A percentile compares a stretch with the other conserved stretches of the same genome.
These are phyloP conservation scores for Chromobotia macracanthus DNA, from an alignment of 2,797 vertebrate genomes.

Conservation along the genomic window DNA sequence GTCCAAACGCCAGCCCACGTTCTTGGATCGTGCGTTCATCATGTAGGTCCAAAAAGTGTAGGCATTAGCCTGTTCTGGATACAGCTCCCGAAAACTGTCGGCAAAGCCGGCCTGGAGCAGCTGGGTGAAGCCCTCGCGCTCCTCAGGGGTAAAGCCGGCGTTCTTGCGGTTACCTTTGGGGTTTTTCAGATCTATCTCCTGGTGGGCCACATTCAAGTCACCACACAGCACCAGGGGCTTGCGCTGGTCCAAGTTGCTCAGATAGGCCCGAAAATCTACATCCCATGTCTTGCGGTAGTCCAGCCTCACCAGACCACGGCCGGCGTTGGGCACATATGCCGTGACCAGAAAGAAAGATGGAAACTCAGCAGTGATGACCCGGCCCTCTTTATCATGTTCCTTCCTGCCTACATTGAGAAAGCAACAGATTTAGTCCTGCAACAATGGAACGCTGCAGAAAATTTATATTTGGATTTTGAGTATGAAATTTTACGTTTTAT, in stretches of 20 bases:
- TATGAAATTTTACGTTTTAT: no score
- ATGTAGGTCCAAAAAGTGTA: constrained; percentile 97
- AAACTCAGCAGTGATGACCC: constrained; percentile 90
- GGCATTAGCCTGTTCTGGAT: constrained; percentile 80
- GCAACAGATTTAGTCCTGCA: not conserved
- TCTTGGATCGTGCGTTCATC: constrained; percentile 88
- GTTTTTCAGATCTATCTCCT: constrained; percentile 91
- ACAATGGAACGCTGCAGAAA: not conserved
- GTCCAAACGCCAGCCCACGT: constrained; percentile 91
- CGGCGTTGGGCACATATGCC: constrained; percentile 85
- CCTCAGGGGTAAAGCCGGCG: constrained; percentile 87
- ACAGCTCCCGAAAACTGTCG: constrained; percentile 89
- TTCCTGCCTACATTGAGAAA: constrained; percentile 79
- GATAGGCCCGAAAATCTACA: constrained; percentile 81
- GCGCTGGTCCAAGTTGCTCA: constrained; percentile 80
- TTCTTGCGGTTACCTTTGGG: constrained; percentile 89
- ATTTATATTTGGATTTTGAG: not conserved
- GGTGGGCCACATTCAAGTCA: constrained; percentile 90
- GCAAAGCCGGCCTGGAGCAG: constrained; percentile 81
- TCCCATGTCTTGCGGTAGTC: constrained; percentile 91
- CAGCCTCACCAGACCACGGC: constrained; percentile 83
- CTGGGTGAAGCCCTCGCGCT: constrained; percentile 84
- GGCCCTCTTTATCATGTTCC: constrained; percentile 90
- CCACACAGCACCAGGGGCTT: constrained; percentile 89
- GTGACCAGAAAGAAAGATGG: constrained; percentile 84